Evolutionary conservation across 2,888 invertebrate genomes (phyloP), one percentile per base, ranked within the genome.

Genomic region (Cancer borealis): DNA sequence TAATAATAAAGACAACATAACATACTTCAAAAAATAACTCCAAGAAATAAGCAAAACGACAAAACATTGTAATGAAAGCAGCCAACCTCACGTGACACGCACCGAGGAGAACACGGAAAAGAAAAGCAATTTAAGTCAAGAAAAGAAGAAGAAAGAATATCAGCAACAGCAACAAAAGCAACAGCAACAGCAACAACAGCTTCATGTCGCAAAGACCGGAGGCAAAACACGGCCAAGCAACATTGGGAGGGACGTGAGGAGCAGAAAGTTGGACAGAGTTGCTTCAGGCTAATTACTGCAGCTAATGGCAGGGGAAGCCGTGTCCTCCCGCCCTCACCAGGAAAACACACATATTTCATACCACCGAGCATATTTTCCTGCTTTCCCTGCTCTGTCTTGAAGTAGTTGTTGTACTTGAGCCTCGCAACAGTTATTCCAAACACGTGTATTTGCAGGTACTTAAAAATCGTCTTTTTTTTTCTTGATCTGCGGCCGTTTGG

Each of bases 221-320:
- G 90, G 54, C 47, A 54, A 90, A 54, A 49, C 90, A 90, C 17
- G 90, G 6, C 30, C 3, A 30, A 54, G 54, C 26, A 90, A 54
- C 49, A 54, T 30, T 30, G 49, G 90, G 26, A 49, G 14, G 30
- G 30, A 54, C 26, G 90, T 26, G 47, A 90, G 26, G 54, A 49
- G 49, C 49, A 26, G 54, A 90, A 49, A 54, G 90, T 49, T 79
- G 79, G 79, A 79, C 79, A 79, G 79, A 79, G 79, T 79, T 79
- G 30, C 79, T 79, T 79, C 79, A 79, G 79, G 30, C 79, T 79
- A 79, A 79, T 79, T 79, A 79, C 79, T 79, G 79, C 30, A 30
- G 30, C 79, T 79, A 79, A 79, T 79, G 79, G 79, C 79, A 79
- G 79, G 30, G 30, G 79, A 79, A 79, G 30, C 79, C 26, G 26